Evolutionary conservation across 2,113 vertebrate species (phyloP), one percentile per base, ranked within the genome.

Genomic region (Coptodon rendalli): DNA sequence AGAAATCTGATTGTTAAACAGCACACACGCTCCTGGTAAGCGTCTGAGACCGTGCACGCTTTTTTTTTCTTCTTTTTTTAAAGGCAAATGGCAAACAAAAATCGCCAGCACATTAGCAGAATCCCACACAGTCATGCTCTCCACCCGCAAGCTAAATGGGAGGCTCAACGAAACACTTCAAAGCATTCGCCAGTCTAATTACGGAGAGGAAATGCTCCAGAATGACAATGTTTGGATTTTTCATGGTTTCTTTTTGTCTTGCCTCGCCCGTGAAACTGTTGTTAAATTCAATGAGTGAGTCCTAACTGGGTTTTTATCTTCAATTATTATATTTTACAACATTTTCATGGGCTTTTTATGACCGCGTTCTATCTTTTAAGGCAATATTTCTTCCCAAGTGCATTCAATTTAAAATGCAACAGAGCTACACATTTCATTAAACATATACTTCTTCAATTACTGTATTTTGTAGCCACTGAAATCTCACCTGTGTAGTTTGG

Each of bases 181-280:
- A 95, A 95, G 89, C 24, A 9, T 29, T 90, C 14, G 80, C 50
- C 38, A 76, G 89, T 45, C 78, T 93, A 84, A 92, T 93, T 90
- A 93, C 50, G 31, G 82, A 31, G 79, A 87, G 80, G 84, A 93
- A 91, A 92, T 54, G 79, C 79, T 91, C 82, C 85, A 89, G 90
- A 95, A 89, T 94, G 91, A 94, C 92, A 92, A 89, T 71, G 89
- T 89, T 68, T 48, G 73, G 61, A 87, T 81, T 88, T 91, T 88
- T 91, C 85, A 88, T 88, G 88, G 83, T 89, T 92, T 87, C 34
- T 88, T 81, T 93, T 91, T 87, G 84, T 90, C 53, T 43, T 54
- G 50, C 80, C 50, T 86, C 13, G 50, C 53, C 78, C 82, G 80
- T 91, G 92, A 94, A 94, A 92, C 82, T 84, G 76, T 88, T 48